phyloP scores from a whole-genome alignment of 2,113 vertebrate species.

The Nymphicus hollandicus region DNA sequence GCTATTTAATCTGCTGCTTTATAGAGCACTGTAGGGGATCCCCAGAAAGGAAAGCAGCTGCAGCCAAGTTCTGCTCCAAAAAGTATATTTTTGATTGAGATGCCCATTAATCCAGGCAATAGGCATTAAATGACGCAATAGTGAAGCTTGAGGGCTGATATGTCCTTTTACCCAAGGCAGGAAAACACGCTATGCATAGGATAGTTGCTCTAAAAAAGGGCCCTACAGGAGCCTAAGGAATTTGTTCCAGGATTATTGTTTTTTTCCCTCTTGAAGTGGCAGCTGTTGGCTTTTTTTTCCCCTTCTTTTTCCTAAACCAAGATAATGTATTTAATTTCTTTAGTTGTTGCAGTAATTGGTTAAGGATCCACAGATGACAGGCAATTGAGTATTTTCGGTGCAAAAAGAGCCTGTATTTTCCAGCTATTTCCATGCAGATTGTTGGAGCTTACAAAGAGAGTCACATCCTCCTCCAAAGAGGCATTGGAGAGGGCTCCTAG shows the following conservation, averaged over 20 bases:
- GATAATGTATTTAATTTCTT: background rate
- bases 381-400: background rate
- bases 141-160: slow-evolving; percentile 45
- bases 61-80: slow-evolving; percentile 60
- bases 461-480: background rate
- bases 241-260: background rate
- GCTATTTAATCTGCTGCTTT: slow-evolving; percentile 58
- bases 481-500: background rate
- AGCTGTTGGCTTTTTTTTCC: background rate
- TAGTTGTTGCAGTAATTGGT: background rate
- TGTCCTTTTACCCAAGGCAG: slow-evolving; percentile 37
- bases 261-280: background rate
- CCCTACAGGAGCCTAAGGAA: slow-evolving; percentile 4
- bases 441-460: background rate
- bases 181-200: background rate
- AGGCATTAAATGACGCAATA: slow-evolving; percentile 42
- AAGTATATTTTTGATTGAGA: slow-evolving; percentile 41
- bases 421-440: background rate
- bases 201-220: background rate
- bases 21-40: slow-evolving; percentile 46
- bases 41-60: slow-evolving; percentile 56
- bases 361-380: background rate
- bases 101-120: slow-evolving; percentile 46
- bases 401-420: background rate
- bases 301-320: background rate